Conservation (phyloP, 2,113 vertebrate species). For the Megaceryle maxima region DNA sequence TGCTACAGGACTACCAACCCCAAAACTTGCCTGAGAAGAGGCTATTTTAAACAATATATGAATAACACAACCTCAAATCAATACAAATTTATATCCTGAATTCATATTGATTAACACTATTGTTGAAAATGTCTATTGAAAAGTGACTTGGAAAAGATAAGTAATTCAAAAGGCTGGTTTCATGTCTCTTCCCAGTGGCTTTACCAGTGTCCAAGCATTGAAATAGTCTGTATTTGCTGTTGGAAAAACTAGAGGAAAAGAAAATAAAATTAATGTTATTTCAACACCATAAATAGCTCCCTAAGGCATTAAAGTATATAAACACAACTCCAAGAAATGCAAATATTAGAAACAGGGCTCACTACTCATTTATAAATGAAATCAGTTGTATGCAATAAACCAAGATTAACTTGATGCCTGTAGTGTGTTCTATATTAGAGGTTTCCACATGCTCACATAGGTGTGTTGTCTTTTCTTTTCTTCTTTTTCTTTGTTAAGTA, state of each 20-base stretch:
- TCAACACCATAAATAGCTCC: slow-evolving; percentile 19
- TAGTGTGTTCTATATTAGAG: slow-evolving; percentile 20
- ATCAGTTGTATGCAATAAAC: slow-evolving; percentile 57
- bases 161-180: neutral
- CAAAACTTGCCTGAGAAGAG: neutral
- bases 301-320: slow-evolving; percentile 50
- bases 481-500: neutral
- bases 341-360: slow-evolving; percentile 48
- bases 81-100: neutral
- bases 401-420: slow-evolving; percentile 25
- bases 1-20: neutral
- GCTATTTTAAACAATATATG: neutral
- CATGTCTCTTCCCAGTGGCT: neutral
- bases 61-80: neutral
- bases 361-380: slow-evolving; percentile 71
- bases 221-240: neutral
- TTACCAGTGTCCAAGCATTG: neutral
- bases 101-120: neutral
- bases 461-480: slow-evolving; percentile 8
- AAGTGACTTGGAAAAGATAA: neutral
- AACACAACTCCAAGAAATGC: slow-evolving; percentile 48
- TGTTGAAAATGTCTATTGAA: neutral
- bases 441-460: neutral
- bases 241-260: neutral
- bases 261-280: neutral